phyloP scores from a whole-genome alignment of 2,113 vertebrate species.

The Elgaria multicarinata region DNA sequence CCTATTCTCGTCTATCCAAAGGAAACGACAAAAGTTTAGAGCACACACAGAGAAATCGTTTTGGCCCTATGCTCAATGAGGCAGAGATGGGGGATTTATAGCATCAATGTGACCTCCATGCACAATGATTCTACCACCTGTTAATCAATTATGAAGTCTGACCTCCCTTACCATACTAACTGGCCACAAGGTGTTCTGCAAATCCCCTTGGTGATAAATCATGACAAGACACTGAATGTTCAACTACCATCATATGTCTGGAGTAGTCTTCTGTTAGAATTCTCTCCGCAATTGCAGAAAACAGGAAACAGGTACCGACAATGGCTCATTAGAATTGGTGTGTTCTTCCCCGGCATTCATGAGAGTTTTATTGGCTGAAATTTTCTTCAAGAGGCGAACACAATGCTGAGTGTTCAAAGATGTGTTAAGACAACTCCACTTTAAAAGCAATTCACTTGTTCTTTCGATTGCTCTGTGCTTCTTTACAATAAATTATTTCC shows the following conservation, averaged over 20 bases:
- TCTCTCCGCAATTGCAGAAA: not conserved
- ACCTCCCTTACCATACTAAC: conserved; percentile 54
- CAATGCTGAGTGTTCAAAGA: not conserved
- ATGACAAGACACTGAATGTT: conserved; percentile 35
- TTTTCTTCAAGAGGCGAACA: not conserved
- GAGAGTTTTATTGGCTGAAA: not conserved
- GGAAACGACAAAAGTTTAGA: conserved; percentile 54
- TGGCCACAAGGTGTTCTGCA: conserved; percentile 50
- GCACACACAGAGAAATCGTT: conserved; percentile 12
- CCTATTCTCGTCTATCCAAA: conserved; percentile 20
- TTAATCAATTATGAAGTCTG: conserved; percentile 70
- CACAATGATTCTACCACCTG: conserved; percentile 55
- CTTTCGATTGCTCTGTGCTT: conserved; percentile 2
- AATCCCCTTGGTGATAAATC: conserved; percentile 44
- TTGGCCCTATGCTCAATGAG: conserved; percentile 58
- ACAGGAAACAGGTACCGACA: not conserved
- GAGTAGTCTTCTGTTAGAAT: not conserved
- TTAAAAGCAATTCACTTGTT: not conserved
- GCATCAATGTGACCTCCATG: conserved; percentile 45
- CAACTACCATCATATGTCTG: not conserved
- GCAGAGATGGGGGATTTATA: conserved; percentile 63
- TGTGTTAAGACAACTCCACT: not conserved
- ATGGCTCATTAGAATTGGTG: not conserved
- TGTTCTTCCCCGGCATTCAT: not conserved
- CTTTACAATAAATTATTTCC: conserved; percentile 8